Evolutionary conservation across 2,113 vertebrate genomes (phyloP).

Genomic region (Melierax canorus): DNA sequence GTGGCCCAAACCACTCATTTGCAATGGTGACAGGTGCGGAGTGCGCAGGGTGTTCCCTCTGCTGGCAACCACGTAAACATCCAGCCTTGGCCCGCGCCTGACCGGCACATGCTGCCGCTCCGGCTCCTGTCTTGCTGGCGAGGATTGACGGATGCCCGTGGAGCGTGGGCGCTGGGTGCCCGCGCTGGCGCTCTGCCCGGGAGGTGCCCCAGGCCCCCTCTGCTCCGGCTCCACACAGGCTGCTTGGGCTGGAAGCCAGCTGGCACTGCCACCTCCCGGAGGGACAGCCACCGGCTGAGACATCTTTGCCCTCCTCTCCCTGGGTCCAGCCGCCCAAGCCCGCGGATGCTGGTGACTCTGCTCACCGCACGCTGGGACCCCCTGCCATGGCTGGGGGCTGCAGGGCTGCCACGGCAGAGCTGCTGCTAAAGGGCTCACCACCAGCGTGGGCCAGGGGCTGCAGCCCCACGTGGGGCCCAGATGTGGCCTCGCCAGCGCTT

Average conservation of each 20-base stretch:
- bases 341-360: not conserved
- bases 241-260: not conserved
- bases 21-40: not conserved
- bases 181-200: accelerated
- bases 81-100: not conserved
- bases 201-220: not conserved
- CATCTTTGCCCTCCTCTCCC: not conserved
- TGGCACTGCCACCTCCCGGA: not conserved
- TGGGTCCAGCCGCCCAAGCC: not conserved
- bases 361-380: not conserved
- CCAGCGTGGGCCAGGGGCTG: not conserved
- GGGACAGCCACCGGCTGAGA: not conserved
- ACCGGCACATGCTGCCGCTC: not conserved
- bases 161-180: not conserved
- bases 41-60: not conserved
- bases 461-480: not conserved
- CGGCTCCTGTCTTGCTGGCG: too few relatives aligned
- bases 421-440: not conserved
- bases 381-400: not conserved
- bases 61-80: accelerated
- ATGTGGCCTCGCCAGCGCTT: not conserved
- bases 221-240: not conserved
- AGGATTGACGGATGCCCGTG: not conserved
- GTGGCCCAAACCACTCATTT: too few relatives aligned
- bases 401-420: not conserved